Percentiles rank a stretch among this genome's conserved stretches.
Evolutionary conservation across 2,888 invertebrate species (phyloP).

Genomic region (Hirtodrosophila alboralis): DNA sequence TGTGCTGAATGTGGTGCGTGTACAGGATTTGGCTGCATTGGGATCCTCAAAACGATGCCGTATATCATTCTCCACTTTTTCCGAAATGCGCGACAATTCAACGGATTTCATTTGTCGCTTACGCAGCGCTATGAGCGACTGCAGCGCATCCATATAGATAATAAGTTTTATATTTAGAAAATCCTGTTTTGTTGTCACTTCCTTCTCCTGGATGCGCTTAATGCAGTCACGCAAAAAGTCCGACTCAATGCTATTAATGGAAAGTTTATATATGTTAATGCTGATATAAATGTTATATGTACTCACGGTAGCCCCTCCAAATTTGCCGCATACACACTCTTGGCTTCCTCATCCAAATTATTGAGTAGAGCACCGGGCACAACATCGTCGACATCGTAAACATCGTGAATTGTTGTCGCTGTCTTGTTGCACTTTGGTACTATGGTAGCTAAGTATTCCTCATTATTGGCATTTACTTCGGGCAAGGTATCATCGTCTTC

Average conservation of each 20-base stretch:
- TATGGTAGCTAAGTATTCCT: constrained; percentile 62
- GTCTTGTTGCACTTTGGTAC: constrained; percentile 76
- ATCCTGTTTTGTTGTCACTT: constrained; percentile 47
- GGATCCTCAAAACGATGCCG: constrained; percentile 78
- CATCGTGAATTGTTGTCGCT: constrained; percentile 69
- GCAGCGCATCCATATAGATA: constrained; percentile 82
- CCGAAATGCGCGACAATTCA: constrained; percentile 80
- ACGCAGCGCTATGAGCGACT: constrained; percentile 71
- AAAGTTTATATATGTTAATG: not conserved
- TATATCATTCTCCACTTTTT: constrained; percentile 82
- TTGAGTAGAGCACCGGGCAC: constrained; percentile 74
- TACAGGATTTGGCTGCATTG: constrained; percentile 49
- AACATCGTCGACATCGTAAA: constrained; percentile 77
- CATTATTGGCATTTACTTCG: constrained; percentile 45
- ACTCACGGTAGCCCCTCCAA: constrained; percentile 80
- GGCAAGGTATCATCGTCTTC: constrained; percentile 37
- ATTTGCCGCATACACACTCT: constrained; percentile 64
- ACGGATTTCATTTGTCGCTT: constrained; percentile 59
- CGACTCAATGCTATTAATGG: constrained; percentile 73
- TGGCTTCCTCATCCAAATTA: constrained; percentile 81
- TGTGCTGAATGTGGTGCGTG: constrained; percentile 69
- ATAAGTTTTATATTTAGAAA: constrained; percentile 76
- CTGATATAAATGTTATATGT: too few species aligned
- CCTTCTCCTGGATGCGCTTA: constrained; percentile 60
- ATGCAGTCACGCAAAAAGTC: constrained; percentile 69